phyloP scores from a whole-genome alignment of 2,888 invertebrate species.

The Erebia ligea region DNA sequence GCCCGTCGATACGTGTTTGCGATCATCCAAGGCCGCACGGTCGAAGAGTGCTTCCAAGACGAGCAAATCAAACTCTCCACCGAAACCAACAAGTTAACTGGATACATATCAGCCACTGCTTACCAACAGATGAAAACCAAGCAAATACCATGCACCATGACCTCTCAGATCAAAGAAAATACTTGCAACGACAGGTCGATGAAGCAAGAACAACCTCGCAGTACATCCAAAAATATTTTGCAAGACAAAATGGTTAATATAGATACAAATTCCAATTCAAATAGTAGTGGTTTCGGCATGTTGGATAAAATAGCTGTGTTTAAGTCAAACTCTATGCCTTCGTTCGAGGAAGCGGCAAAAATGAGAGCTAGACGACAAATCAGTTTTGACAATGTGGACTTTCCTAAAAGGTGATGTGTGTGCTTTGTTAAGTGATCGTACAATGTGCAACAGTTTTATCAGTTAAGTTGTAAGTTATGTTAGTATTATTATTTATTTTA shows the following conservation, averaged over 20 bases:
- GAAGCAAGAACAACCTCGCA: slow-evolving; percentile 64
- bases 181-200: slow-evolving; percentile 51
- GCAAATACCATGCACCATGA: slow-evolving; percentile 49
- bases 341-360: slow-evolving; percentile 74
- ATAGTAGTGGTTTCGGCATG: slow-evolving; percentile 63
- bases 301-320: slow-evolving; percentile 64
- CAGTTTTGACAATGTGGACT: slow-evolving; percentile 82
- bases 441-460: background rate
- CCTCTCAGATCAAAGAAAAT: slow-evolving; percentile 75
- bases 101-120: slow-evolving; percentile 77
- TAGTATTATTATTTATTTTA: slow-evolving; percentile 34
- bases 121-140: slow-evolving; percentile 65
- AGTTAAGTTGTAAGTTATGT: slow-evolving; percentile 21
- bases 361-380: slow-evolving; percentile 84
- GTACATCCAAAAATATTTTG: slow-evolving; percentile 68
- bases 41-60: slow-evolving; percentile 85
- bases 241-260: slow-evolving; percentile 78
- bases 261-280: slow-evolving; percentile 68
- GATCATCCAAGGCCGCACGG: slow-evolving; percentile 85
- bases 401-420: slow-evolving; percentile 71
- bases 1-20: slow-evolving; percentile 86
- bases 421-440: slow-evolving; percentile 18
- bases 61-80: slow-evolving; percentile 66
- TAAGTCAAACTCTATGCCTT: slow-evolving; percentile 75
- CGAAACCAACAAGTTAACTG: slow-evolving; percentile 69